Evolutionary conservation across 2,797 vertebrate species (phyloP).

Genomic region (Alfaro cultratus): DNA sequence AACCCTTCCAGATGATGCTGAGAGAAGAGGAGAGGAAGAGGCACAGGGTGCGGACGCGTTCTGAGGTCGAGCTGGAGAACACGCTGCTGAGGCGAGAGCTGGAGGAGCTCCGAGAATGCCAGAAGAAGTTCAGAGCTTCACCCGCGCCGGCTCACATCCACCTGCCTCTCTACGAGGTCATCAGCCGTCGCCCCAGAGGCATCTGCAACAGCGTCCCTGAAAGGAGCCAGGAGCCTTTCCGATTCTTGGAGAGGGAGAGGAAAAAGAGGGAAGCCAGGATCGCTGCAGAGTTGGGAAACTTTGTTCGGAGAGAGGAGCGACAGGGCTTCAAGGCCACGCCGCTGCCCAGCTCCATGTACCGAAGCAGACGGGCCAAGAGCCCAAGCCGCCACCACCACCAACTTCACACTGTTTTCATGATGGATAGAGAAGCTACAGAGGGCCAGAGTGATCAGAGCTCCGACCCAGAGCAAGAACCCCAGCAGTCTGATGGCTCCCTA

Average conservation of each 20-base stretch:
- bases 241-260: conserved; percentile 87
- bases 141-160: conserved; percentile 84
- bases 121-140: conserved; percentile 88
- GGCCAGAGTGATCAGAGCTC: conserved; percentile 38
- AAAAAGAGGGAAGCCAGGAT: conserved; percentile 82
- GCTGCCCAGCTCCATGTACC: conserved; percentile 79
- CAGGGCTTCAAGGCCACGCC: conserved; percentile 86
- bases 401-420: conserved; percentile 1
- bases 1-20: conserved; percentile 91
- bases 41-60: conserved; percentile 80
- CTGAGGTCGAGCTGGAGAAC: conserved; percentile 82
- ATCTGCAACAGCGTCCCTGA: conserved; percentile 24
- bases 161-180: conserved; percentile 81
- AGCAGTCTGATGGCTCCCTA: conserved; percentile 5
- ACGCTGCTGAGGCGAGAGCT: conserved; percentile 80
- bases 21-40: conserved; percentile 87
- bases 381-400: neutral
- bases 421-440: conserved; percentile 43
- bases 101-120: conserved; percentile 87
- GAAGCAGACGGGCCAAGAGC: conserved; percentile 23
- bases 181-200: conserved; percentile 57
- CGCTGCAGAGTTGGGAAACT: conserved; percentile 75
- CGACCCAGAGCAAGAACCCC: conserved; percentile 31
- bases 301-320: conserved; percentile 66
- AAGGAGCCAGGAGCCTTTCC: conserved; percentile 79